Base-by-base conservation (phyloP, 2,797 vertebrate genomes). In the Stomatorhinus walkeri region DNA sequence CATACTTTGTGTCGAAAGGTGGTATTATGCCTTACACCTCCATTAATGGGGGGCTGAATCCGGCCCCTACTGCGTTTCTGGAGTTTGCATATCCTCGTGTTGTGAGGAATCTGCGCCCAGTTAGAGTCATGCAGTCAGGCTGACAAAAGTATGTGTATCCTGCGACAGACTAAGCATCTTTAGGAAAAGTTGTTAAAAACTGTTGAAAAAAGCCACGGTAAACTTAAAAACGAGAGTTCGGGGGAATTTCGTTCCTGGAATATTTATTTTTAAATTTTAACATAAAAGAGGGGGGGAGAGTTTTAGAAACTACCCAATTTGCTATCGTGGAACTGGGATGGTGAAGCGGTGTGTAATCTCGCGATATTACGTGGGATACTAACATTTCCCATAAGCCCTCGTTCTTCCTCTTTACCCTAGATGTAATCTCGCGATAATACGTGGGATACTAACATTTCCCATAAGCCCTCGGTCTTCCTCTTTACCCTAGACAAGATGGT, bases 351-450 rank as follows among this genome's bases (percentile, higher is more conserved):
- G 5, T 12, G 32, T 46, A 87, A 56, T 87, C 51, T 61, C 85
- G 85, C 85, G 85, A 61, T 87, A 87, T 59, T 61, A n/a, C 4
- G 28, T n/a, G 32, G 28, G 28, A 87, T 54, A 19, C 54, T 87
- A 43, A 43, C 51, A 40, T 61, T 40, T 24, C 85, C 85, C 85
- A 87, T 40, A 59, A 59, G 14, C 24, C 85, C 8, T 19, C 19
- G 24, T 14, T 52, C n/a, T 87, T 59, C 28, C 85, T 59, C 54
- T 59, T 61, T 56, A 40, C 14, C 19, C 28, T 59, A 59, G 85
- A n/a, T 12, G 32, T 46, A 87, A 56, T 87, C 51, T 61, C 85
- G 85, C 85, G 85, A 61, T 87, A 87, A 43, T 61, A n/a, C 4
- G 28, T n/a, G 32, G 28, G 28, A 87, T 54, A 19, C 54, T 87